Evolutionary conservation across 2,797 vertebrate genomes (phyloP).

Genomic region (Nyctibius grandis): DNA sequence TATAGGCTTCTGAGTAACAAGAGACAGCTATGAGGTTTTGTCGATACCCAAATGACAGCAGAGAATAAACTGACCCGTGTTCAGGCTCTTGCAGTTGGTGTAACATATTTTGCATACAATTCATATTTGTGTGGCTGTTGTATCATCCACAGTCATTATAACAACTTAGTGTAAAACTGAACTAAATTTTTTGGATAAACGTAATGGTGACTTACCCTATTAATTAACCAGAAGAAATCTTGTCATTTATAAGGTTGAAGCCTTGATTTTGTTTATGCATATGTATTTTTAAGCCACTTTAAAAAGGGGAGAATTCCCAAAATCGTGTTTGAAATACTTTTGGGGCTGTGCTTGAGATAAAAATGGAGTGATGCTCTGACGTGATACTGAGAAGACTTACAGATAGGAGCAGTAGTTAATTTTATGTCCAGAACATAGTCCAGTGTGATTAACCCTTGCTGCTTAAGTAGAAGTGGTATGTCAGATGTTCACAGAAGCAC

Average conservation of each 20-base stretch:
- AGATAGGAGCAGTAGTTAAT: background rate
- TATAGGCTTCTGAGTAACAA: background rate
- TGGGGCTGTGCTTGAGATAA: background rate
- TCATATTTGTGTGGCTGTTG: background rate
- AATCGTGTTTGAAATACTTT: background rate
- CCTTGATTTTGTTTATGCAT: background rate
- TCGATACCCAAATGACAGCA: background rate
- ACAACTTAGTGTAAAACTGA: background rate
- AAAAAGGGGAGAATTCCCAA: background rate
- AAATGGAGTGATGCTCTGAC: background rate
- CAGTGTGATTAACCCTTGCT: background rate
- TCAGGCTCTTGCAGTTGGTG: background rate
- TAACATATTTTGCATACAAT: background rate
- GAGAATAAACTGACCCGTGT: background rate
- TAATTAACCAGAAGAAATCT: background rate
- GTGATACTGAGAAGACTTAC: background rate
- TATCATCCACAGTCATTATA: background rate
- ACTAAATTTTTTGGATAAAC: background rate
- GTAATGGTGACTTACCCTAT: background rate
- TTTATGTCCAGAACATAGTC: background rate
- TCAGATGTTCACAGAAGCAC: background rate
- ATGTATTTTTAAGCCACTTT: background rate
- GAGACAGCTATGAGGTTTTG: background rate
- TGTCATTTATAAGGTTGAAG: background rate
- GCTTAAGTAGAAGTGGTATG: background rate